A percentile compares a stretch with the other conserved stretches of the same genome.
phyloP scores from a whole-genome alignment of 2,888 invertebrate species.

The Zygaena filipendulae region DNA sequence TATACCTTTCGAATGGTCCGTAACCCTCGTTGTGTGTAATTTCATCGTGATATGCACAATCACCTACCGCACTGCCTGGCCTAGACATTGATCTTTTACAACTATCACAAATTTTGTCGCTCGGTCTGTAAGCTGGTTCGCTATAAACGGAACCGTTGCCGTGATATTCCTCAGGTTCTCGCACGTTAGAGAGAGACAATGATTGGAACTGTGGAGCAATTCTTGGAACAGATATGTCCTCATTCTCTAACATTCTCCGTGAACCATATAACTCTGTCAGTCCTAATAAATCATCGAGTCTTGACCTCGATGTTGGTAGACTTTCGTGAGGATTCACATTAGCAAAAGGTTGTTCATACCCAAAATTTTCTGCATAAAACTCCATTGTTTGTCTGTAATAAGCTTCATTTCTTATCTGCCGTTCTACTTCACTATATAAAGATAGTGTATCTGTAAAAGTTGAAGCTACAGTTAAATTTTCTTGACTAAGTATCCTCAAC shows the following conservation, averaged over 20 bases:
- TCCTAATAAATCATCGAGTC: conserved; percentile 84
- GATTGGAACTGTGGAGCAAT: conserved; percentile 76
- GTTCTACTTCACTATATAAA: conserved; percentile 73
- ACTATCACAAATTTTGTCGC: conserved; percentile 81
- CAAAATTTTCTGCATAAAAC: conserved; percentile 64
- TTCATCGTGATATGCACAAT: conserved; percentile 71
- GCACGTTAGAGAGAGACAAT: conserved; percentile 75
- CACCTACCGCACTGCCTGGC: conserved; percentile 74
- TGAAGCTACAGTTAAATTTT: conserved; percentile 90
- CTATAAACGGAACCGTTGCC: conserved; percentile 87
- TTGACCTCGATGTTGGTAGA: conserved; percentile 53
- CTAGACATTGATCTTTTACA: conserved; percentile 77
- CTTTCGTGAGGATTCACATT: conserved; percentile 60
- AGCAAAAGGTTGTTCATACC: conserved; percentile 32
- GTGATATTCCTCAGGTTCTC: conserved; percentile 74
- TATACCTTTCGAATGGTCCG: conserved; percentile 75
- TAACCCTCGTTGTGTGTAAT: conserved; percentile 57
- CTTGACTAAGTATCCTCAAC: conserved; percentile 87
- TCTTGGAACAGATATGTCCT: conserved; percentile 62
- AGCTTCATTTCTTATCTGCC: conserved; percentile 71
- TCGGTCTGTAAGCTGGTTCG: conserved; percentile 81
- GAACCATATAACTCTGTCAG: conserved; percentile 86
- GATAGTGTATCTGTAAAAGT: conserved; percentile 85
- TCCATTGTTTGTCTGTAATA: conserved; percentile 68
- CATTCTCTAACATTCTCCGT: conserved; percentile 78